phyloP scores from a whole-genome alignment of 1,140 invertebrate genomes.

The Hydropsyche tenuis region DNA sequence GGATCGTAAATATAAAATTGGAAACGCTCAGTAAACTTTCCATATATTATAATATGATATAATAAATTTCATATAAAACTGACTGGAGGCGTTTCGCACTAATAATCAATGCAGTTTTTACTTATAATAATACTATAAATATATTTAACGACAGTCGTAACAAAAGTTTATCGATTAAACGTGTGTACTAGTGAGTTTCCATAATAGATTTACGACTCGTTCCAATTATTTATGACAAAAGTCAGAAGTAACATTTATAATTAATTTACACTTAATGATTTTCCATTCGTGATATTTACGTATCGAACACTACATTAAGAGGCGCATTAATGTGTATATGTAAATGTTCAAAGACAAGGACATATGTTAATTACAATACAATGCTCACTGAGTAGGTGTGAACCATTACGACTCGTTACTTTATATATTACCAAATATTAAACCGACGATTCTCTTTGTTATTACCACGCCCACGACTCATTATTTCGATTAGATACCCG shows the following conservation, averaged over 20 bases:
- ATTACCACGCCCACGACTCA: background rate
- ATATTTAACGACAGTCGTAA: too few relatives aligned
- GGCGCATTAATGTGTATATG: background rate
- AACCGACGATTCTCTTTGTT: background rate
- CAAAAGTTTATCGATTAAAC: too few relatives aligned
- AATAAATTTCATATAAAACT: too few relatives aligned
- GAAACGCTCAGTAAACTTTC: background rate
- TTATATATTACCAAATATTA: background rate
- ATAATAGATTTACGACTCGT: too few relatives aligned
- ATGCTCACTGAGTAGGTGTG: background rate
- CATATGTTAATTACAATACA: conserved; percentile 9
- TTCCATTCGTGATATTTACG: too few relatives aligned
- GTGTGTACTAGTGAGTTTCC: too few relatives aligned
- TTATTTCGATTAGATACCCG: background rate
- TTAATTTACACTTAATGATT: background rate
- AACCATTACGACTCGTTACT: conserved; percentile 3
- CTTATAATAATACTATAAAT: too few relatives aligned
- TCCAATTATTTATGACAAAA: background rate
- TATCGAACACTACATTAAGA: too few relatives aligned
- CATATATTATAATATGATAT: background rate
- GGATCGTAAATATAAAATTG: too few relatives aligned
- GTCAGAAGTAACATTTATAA: background rate
- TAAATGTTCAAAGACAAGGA: background rate
- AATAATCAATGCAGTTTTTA: too few relatives aligned
- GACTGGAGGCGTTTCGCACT: too few relatives aligned